Percentiles rank a stretch among this genome's conserved stretches.
These are phyloP conservation scores for Erynnis tages DNA, from an alignment of 2,888 invertebrate genomes.

Conservation along the genomic window DNA sequence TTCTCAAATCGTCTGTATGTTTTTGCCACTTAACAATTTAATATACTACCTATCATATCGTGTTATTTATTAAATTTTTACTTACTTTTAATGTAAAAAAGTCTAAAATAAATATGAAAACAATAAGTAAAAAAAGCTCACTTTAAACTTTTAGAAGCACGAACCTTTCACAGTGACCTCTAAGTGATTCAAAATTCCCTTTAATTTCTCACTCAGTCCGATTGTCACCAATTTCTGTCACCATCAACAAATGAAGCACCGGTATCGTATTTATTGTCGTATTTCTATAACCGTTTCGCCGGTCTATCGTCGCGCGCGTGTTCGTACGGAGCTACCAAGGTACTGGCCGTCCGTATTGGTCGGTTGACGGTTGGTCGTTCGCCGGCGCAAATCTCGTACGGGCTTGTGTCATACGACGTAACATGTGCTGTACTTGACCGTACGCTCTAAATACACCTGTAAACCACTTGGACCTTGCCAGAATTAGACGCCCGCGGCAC, in stretches of 20 bases:
- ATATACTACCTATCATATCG: no score
- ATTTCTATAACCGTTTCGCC: constrained; percentile 5
- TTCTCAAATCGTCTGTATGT: no score
- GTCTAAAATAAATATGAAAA: no score
- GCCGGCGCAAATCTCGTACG: constrained; percentile 50
- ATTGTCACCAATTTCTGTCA: not conserved
- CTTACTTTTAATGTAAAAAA: no score
- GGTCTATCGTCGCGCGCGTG: constrained; percentile 37
- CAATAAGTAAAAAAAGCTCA: no score
- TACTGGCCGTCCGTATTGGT: constrained; percentile 43
- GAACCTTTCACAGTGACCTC: no score
- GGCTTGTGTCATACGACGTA: constrained; percentile 57
- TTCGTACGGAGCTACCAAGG: constrained; percentile 37
- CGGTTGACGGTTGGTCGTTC: constrained; percentile 37
- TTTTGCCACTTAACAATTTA: no score
- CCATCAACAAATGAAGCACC: not conserved
- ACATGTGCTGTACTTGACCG: constrained; percentile 43
- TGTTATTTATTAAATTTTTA: no score
- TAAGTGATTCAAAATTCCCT: no score
- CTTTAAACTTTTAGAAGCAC: no score
- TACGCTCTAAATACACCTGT: constrained; percentile 28
- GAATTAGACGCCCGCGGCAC: constrained; percentile 28
- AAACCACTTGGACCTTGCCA: constrained; percentile 36
- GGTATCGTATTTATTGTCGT: constrained; percentile 18
- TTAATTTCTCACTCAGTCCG: no score